Base-by-base conservation (phyloP, 2,797 vertebrate species). In the Poeciliopsis infans region DNA sequence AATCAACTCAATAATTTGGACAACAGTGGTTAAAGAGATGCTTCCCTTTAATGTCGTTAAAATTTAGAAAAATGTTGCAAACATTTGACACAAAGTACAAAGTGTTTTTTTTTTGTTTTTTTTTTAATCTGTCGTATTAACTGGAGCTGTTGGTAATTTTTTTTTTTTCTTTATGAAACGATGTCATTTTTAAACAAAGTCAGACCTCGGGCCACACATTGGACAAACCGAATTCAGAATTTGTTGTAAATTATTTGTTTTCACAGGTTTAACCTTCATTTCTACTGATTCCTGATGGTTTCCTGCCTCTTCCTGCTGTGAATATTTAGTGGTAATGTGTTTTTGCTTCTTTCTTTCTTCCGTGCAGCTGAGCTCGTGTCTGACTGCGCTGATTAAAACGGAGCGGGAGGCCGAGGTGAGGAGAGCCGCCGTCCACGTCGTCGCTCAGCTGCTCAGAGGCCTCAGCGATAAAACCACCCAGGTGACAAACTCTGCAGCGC, bases 361-460 rank as follows among this genome's bases (percentile, higher is more conserved):
- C 66, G 28, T 55, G 61, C 92, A 99, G 98, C 90, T 99, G 86
- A 96, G 95, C 83, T 92, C 92, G 43, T 99, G 98, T 87, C 90
- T 99, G 88, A 96, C 95, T 0, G 94, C 97, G 2, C 70, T 98
- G 66, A 96, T 97, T 76, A 97, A 94, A 89, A 98, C 95, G 0
- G 98, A 99, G 87, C 92, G 74, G 7, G 94, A 97, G 78, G 95
- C 90, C 0, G 96, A 97, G 79, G 98, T 98, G 80, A 97, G 98
- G 77, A 95, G 98, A 93, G 98, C 98, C 0, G 97, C 97, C 0
- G 90, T 99, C 78, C 97, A 99, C 0, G 96, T 98, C 71, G 95
- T 99, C 69, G 94, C 95, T 66, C 39, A 97, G 84, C 93, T 99
- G 86, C 95, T 99, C 7, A 94, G 95, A 76, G 98, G 98, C 66